Evolutionary conservation across 2,797 vertebrate genomes (phyloP), one percentile per base, ranked within the genome.

Genomic region (Enteromius argenteus): DNA sequence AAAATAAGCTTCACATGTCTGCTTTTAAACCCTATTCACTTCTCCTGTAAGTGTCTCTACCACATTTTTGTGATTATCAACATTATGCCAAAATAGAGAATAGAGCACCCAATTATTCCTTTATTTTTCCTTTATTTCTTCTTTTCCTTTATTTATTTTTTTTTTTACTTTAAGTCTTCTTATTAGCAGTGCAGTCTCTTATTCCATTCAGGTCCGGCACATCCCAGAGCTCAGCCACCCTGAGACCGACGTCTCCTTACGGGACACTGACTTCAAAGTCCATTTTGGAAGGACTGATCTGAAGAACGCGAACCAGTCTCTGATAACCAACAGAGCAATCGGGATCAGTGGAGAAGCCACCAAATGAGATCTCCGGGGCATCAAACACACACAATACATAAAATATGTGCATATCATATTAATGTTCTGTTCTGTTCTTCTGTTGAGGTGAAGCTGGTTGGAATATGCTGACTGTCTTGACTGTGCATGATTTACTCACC

Each of bases 341-440:
- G 44, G 85, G 74, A 84, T 85, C 84, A 68, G 68, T 80, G 71
- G 77, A 89, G 74, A 87, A 74, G 85, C 76, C 87, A 86, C 88
- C 88, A 87, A 91, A 90, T 84, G 84, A 89, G 69, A 83, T 88
- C 90, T 88, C 88, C 58, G 56, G 81, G 83, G 84, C 85, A 73
- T 37, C 81, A 71, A 84, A 67, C 42, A 64, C 68, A 68, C 78
- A 86, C 84, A 85, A 79, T 81, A 77, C 49, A 85, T 76, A 76
- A 80, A 76, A 80, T 79, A 81, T 80, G 78, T 80, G 87, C 39
- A 56, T 62, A 60, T 73, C 30, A 73, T 42, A 58, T 76, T 30
- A 71, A 62, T 71, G 42, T 53, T 74, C 69, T 39, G 58, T 53
- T 81, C 74, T 73, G 69, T 77, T 83, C 73, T 83, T 83, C 35